Base-by-base conservation (phyloP, 2,113 vertebrate genomes). In the Dermatemys mawii region DNA sequence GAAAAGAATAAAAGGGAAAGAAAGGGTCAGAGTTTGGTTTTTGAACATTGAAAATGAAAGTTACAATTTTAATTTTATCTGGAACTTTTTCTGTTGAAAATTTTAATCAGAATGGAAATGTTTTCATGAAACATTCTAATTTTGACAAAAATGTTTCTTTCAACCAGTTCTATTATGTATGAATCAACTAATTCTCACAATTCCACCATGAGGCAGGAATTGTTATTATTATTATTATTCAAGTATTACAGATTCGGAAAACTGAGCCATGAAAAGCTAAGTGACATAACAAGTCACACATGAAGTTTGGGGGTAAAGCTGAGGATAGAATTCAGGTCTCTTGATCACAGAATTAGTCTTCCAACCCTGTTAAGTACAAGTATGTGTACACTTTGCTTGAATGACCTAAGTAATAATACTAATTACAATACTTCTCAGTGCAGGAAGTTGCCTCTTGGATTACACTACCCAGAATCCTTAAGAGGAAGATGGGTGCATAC, bases 1-100 rank as follows among this genome's bases (percentile, higher is more conserved):
- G 11, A 6, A 82, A 97, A 95, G 88, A 79, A 79, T 75, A 93
- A 96, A 97, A 92, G 49, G 75, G 96, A 93, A 41, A 73, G 16
- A 53, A 73, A 7, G 93, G n/a, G n/a, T n/a, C n/a, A n/a, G n/a
- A n/a, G 89, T 92, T 95, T 75, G 24, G 3, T 67, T 87, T 38
- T 60, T 76, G 85, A 17, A 46, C 38, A 87, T 84, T 55, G 32
- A 11, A 46, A 82, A 7, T 51, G 6, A 70, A 12, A 13, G 76
- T 75, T 94, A 78, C 50, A 48, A 13, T 51, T 49, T 55, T 93
- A 86, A 11, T 2, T 4, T 7, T 17, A 1, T 26, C 41, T 89
- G 83, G 0, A 6, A 32, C 88, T 86, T 35, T 57, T 22, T 67
- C 50, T 2, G 7, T 82, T 86, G 85, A 70, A 22, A 14, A 53